Percentiles rank a stretch among this genome's conserved stretches.
These are phyloP conservation scores for Neoscelio sp. DNA, from an alignment of 2,888 invertebrate species.

Conservation along the genomic window DNA sequence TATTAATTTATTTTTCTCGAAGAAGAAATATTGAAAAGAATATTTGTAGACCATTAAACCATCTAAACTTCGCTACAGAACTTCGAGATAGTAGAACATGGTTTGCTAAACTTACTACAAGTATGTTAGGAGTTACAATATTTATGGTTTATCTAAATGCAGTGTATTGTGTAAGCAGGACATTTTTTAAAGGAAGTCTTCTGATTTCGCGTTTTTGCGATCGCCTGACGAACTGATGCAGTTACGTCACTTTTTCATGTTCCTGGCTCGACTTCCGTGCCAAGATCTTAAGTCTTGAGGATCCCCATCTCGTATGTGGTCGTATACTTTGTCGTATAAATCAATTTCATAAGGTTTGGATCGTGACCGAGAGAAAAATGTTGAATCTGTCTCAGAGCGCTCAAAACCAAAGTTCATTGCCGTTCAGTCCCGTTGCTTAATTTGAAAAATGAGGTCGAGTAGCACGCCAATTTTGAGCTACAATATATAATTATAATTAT, in stretches of 20 bases:
- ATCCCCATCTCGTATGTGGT: constrained; percentile 7
- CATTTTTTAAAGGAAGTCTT: too few relatives aligned
- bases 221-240: constrained; percentile 32
- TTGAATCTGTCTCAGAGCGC: constrained; percentile 33
- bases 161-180: too few relatives aligned
- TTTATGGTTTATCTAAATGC: too few relatives aligned
- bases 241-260: constrained; percentile 23
- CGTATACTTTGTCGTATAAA: constrained; percentile 26
- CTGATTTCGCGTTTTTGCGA: constrained; percentile 2
- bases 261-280: constrained; percentile 18
- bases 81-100: too few relatives aligned
- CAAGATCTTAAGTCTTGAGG: constrained; percentile 35
- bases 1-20: too few relatives aligned
- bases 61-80: too few relatives aligned
- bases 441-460: constrained; percentile 59
- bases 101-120: too few relatives aligned
- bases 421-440: constrained; percentile 52
- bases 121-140: too few relatives aligned
- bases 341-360: constrained; percentile 39
- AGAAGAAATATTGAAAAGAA: too few relatives aligned
- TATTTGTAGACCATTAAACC: too few relatives aligned
- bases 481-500: constrained; percentile 50
- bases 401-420: constrained; percentile 65
- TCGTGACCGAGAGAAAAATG: constrained; percentile 35
- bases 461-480: constrained; percentile 38